Conservation (phyloP, 2,797 vertebrate species). For the Clarias pachynema region DNA sequence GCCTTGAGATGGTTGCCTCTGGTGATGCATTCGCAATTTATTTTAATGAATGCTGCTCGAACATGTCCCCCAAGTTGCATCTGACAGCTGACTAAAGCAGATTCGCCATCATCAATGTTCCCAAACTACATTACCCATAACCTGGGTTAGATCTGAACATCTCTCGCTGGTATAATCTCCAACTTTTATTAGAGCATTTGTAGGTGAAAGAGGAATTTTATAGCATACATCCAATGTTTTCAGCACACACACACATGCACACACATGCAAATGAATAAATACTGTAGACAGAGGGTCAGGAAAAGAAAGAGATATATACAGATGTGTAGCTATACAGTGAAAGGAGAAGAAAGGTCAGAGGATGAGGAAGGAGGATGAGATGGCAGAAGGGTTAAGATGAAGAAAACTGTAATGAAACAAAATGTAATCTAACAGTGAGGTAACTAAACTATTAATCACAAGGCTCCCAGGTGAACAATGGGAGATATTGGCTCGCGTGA, state of each 20-base stretch:
- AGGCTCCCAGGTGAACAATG: conserved; percentile 73
- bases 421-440: conserved; percentile 78
- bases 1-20: conserved; percentile 31
- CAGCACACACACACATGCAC: conserved; percentile 26
- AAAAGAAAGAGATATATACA: conserved; percentile 55
- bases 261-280: no score
- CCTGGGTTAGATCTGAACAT: neutral
- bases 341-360: conserved; percentile 27
- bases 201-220: conserved; percentile 39
- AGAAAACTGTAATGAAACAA: conserved; percentile 70
- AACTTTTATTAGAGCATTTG: conserved; percentile 7
- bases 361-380: conserved; percentile 7
- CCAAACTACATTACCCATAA: conserved; percentile 37
- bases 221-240: conserved; percentile 36
- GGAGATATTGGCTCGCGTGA: conserved; percentile 68
- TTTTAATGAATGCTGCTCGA: conserved; percentile 35
- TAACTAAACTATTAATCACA: conserved; percentile 82
- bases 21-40: conserved; percentile 43
- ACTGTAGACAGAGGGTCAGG: neutral
- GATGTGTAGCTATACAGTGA: conserved; percentile 41
- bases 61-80: conserved; percentile 26
- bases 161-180: conserved; percentile 12
- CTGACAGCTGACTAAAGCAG: conserved; percentile 35
- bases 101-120: conserved; percentile 27
- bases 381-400: conserved; percentile 53